Evolutionary conservation across 2,888 invertebrate genomes (phyloP).

Genomic region (Himalopsyche kuldschensis): DNA sequence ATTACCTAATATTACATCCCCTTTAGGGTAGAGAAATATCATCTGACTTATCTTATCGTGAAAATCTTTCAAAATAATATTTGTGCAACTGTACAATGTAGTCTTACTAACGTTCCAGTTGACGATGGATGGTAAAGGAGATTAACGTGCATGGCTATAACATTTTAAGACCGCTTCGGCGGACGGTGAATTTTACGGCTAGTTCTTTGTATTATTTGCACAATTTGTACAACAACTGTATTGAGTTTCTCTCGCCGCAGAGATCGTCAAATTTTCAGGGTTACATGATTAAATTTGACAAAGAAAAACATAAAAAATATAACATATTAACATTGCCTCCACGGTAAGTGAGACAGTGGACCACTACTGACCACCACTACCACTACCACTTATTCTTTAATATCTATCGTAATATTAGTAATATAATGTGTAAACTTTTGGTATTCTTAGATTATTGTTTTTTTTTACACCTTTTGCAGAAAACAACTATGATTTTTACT

Average conservation of each 20-base stretch:
- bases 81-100: neutral
- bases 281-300: too few species aligned
- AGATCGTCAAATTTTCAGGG: neutral
- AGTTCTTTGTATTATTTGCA: neutral
- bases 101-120: neutral
- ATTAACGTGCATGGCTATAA: neutral
- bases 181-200: neutral
- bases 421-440: too few species aligned
- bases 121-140: neutral
- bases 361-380: too few species aligned
- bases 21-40: neutral
- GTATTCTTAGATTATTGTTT: too few species aligned
- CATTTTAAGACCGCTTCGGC: neutral
- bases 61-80: neutral
- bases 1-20: too few species aligned
- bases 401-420: too few species aligned
- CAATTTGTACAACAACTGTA: neutral
- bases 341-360: too few species aligned
- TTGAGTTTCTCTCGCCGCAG: neutral
- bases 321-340: too few species aligned
- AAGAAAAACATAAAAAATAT: too few species aligned
- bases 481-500: too few species aligned
- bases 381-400: too few species aligned
- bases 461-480: too few species aligned
- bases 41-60: neutral